These are phyloP conservation scores for Galerucella pusilla DNA, from an alignment of 2,888 invertebrate genomes.

Conservation along the genomic window DNA sequence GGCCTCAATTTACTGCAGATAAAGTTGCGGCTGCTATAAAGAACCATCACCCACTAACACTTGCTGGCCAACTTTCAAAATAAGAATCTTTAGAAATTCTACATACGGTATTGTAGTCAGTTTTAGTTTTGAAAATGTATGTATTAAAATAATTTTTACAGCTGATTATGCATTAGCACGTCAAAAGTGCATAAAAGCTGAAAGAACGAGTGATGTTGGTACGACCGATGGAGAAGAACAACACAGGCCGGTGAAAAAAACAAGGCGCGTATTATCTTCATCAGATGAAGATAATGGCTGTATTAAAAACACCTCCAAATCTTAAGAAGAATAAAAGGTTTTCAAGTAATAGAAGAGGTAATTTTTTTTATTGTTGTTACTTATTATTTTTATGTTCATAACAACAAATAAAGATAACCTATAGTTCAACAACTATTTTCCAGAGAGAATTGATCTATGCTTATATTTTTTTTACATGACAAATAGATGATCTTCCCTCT, in stretches of 20 bases:
- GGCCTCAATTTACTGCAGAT: slow-evolving; percentile 11
- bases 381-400: slow-evolving; percentile 2
- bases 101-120: slow-evolving; percentile 17
- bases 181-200: slow-evolving; percentile 23
- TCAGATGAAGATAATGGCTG: slow-evolving; percentile 8
- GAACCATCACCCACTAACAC: slow-evolving; percentile 10
- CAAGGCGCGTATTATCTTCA: slow-evolving; percentile 5
- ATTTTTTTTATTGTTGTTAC: slow-evolving; percentile 15
- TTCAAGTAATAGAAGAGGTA: slow-evolving; percentile 5
- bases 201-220: slow-evolving; percentile 22
- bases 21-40: slow-evolving; percentile 13
- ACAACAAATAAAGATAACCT: slow-evolving; percentile 15
- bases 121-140: slow-evolving; percentile 18
- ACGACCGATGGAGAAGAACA: slow-evolving; percentile 16
- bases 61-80: slow-evolving; percentile 16
- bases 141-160: slow-evolving; percentile 19
- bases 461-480: background rate
- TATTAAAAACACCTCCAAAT: too few relatives aligned
- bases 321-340: too few relatives aligned
- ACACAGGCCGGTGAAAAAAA: background rate
- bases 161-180: slow-evolving; percentile 20
- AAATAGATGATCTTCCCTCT: slow-evolving; percentile 13
- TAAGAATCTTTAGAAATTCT: slow-evolving; percentile 22
- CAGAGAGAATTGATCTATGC: slow-evolving; percentile 11
- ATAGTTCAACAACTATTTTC: slow-evolving; percentile 16